phyloP scores from a whole-genome alignment of 2,797 vertebrate species.

The Dallia pectoralis region DNA sequence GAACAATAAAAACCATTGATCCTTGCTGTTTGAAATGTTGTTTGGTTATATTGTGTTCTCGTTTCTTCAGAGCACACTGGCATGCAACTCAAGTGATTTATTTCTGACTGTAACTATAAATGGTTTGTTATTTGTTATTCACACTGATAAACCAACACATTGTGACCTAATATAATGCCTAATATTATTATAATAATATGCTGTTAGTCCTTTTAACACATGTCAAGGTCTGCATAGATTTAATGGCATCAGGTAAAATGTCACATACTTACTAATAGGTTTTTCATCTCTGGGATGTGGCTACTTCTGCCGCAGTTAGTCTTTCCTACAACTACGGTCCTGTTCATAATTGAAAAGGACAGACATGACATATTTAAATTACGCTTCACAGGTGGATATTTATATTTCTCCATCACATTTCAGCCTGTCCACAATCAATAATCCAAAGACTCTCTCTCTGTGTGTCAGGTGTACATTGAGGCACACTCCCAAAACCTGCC shows the following conservation, averaged over 20 bases:
- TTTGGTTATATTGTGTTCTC: no score
- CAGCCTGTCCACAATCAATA: constrained; percentile 41
- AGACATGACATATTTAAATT: constrained; percentile 13
- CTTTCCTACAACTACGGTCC: constrained; percentile 20
- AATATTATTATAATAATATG: no score
- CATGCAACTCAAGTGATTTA: no score
- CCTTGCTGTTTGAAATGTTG: no score
- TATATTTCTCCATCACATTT: constrained; percentile 18
- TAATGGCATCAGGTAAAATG: constrained; percentile 48
- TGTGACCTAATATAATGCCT: no score
- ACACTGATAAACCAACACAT: no score
- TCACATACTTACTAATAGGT: constrained; percentile 50
- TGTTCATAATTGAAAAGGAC: constrained; percentile 16
- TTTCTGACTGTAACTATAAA: no score
- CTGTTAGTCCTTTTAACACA: no score
- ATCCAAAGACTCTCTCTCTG: constrained; percentile 18
- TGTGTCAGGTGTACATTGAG: constrained; percentile 9
- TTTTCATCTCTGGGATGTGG: constrained; percentile 44
- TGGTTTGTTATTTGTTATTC: no score
- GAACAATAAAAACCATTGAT: no score
- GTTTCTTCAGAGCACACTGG: no score
- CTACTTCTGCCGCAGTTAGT: constrained; percentile 14
- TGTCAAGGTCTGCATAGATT: no score
- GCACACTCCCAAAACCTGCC: constrained; percentile 5
- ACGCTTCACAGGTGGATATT: constrained; percentile 18